Evolutionary conservation across 2,888 invertebrate genomes (phyloP), one percentile per base, ranked within the genome.

Genomic region (Parascotia fuliginaria): DNA sequence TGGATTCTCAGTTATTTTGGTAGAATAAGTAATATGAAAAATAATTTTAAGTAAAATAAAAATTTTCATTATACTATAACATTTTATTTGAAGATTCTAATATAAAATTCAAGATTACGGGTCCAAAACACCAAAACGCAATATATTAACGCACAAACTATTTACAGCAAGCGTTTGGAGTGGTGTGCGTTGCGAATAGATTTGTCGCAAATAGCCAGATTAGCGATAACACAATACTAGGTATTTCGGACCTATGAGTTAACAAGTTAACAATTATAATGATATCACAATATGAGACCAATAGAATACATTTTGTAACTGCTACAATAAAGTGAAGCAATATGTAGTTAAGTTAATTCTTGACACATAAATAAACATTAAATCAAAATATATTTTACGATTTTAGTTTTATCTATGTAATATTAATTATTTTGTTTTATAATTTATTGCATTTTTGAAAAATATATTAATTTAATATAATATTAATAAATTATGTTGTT

Each of bases 271-370:
- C 43, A 54, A 70, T 55, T 63, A 70, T 60, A 70, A 70, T 69
- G 73, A 77, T 87, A 87, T 87, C 87, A 87, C 86, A 87, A 62
- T 70, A 79, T 84, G 87, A 87, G 88, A 87, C 87, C 87, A 87
- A 78, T 75, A 82, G 63, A 76, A 69, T 65, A 65, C 46, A 36
- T 66, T 65, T 65, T 48, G 36, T 65, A 60, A 58, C 56, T 60
- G 61, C 72, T 65, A 71, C 57, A 66, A 31, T 42, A 19, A 41
- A 57, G 55, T 52, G 19, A 55, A 55, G 50, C 49, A 62, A 62
- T 40, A 48, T 38, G n/a, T n/a, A n/a, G n/a, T n/a, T 29, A 28
- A 41, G 41, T 29, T 48, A 42, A 36, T 19, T 37, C 33, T 44
- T 51, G 15, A 52, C 41, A 44, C 19, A 50, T 24, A 3, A 6